Evolutionary conservation across 2,797 vertebrate genomes (phyloP), one percentile per base, ranked within the genome.

Genomic region (Poeciliopsis paucimaculata): DNA sequence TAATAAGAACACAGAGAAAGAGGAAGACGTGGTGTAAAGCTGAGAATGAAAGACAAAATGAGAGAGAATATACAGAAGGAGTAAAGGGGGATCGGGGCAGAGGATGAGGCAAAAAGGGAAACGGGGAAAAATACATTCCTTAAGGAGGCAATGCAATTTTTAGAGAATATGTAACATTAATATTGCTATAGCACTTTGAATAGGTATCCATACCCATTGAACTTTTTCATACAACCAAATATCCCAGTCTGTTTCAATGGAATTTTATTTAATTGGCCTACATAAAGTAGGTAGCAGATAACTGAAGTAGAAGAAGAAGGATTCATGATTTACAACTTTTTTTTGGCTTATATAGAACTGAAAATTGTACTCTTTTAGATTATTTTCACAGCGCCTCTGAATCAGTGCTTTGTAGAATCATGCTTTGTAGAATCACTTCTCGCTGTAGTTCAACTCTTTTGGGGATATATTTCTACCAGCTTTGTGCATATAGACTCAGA

Each of bases 101-200:
- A 77, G 49, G 74, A 77, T 84, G 74, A 81, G 78, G 45, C 74
- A 70, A 43, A 84, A 46, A 75, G 13, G 53, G 39, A 49, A 45
- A 2, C 39, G 53, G 39, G 82, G 80, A 73, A 77, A 77, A 53
- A 80, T 78, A 84, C 55, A 77, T 57, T 72, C 64, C 36, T 12
- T 39, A 57, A 75, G 81, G 83, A 86, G 77, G 55, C 53, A 28
- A 88, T 87, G 82, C 86, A 88, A 82, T 85, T 78, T 86, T 86
- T 78, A 83, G 72, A 36, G 28, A 39, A 64, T 71, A 68, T 79
- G 84, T 87, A 75, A 16, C 43, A 46, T 71, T 71, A 46, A 4
- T 71, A 28, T 45, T 46, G n/a, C 43, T 10, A 18, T 26, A 71
- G 13, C n/a, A 13, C 68, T 71, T 68, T 68, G 16, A 64, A 64